phyloP scores from a whole-genome alignment of 2,113 vertebrate genomes.

The Delphinus delphis region DNA sequence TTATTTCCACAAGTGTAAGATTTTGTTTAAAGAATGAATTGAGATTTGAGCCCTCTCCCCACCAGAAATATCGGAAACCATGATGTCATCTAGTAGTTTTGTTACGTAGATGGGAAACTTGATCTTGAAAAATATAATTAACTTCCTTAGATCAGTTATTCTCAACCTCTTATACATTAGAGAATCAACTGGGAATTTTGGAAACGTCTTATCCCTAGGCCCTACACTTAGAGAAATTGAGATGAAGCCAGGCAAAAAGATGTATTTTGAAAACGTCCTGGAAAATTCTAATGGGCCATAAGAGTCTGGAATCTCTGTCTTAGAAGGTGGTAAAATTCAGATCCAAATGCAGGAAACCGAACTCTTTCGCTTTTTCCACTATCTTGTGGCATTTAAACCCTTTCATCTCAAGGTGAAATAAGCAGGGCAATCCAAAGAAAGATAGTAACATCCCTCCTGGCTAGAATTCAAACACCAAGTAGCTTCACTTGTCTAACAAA shows the following conservation, averaged over 20 bases:
- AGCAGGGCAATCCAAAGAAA: background rate
- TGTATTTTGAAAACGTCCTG: background rate
- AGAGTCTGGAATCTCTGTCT: background rate
- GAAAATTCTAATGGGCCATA: background rate
- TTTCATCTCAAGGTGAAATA: background rate
- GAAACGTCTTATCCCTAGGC: background rate
- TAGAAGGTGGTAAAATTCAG: slow-evolving; percentile 6
- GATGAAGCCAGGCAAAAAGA: background rate
- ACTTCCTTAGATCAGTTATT: background rate
- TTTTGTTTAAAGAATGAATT: background rate
- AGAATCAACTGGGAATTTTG: background rate
- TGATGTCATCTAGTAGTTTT: background rate
- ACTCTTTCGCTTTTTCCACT: background rate
- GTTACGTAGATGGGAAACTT: background rate
- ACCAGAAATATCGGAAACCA: background rate
- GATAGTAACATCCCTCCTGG: background rate
- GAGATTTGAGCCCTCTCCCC: background rate
- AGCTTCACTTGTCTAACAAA: background rate
- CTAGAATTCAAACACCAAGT: slow-evolving; percentile 21
- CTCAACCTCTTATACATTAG: background rate
- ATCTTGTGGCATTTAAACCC: background rate
- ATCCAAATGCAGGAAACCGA: background rate
- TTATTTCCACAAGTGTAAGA: background rate
- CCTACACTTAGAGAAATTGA: background rate
- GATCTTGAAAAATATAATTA: background rate